Evolutionary conservation across 2,888 invertebrate genomes (phyloP), one percentile per base, ranked within the genome.

Genomic region (Criorhina ranunculi): DNA sequence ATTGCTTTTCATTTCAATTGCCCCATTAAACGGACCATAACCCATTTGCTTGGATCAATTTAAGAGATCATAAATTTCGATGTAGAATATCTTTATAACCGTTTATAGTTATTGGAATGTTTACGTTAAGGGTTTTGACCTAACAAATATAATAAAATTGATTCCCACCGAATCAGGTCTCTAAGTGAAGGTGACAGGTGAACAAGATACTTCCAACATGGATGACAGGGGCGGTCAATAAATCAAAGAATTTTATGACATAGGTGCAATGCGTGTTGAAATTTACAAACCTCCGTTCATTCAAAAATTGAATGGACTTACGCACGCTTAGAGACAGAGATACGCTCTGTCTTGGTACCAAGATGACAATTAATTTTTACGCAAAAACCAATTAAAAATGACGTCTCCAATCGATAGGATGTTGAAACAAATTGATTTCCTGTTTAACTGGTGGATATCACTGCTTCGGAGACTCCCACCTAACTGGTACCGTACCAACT

Each of bases 201-300:
- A 40, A 53, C 42, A 73, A 53, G 35, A 59, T 70, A 70, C 70
- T 57, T 46, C 40, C 49, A 60, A 72, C 60, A 60, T 33, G 51
- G 51, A 12, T 31, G 11, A 29, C 33, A 31, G 33, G 19, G 57
- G 35, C 55, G 15, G 60, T 40, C 12, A 6, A 59, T 66, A 73
- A 79, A 66, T 73, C 73, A 64, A 64, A 40, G 8, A 66, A 57
- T 51, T 73, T 73, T 66, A 66, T 51, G 64, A 66, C 59, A 51
- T 37, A 35, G 40, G 33, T 6, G 5, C 7, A 8, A 37, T 70
- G 69, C 57, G 69, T 70, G 69, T 19, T 24, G n/a, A 37, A 42
- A 31, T 60, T 42, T 15, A 29, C 60, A 29, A 42, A 9, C 29
- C 15, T 12, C 5, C 5, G 55, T 11, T n/a, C 37, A n/a, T n/a